Base-by-base conservation (phyloP, 2,888 invertebrate species). In the Dryobota labecula region DNA sequence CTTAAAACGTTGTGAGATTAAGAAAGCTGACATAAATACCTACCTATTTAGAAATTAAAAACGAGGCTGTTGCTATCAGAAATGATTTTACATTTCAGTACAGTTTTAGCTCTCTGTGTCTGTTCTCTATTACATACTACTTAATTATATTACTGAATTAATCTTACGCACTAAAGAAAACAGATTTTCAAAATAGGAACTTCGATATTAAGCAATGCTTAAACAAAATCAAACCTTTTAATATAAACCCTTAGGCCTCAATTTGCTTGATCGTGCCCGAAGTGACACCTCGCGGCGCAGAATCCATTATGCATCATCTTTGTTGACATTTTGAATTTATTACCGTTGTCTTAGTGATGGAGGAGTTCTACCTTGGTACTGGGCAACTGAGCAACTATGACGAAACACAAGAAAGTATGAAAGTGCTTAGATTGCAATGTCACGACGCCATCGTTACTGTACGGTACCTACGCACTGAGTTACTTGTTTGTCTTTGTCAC, bases 271-370 rank as follows among this genome's bases (percentile, higher is more conserved):
- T 82, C 65, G 70, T 69, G 63, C 43, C 73, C 27, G 62, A 88
- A 87, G 86, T 88, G 89, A 88, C 91, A 91, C 90, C 92, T 92
- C 82, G 85, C 87, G 89, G 93, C 92, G 84, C 87, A 85, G 87
- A 89, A 92, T 92, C 90, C 90, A 93, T 93, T 92, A 94, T 91
- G 90, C 91, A 93, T 93, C 92, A 93, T 94, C 91, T 92, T 90
- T 88, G 90, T 90, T 93, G 94, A 93, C 93, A 93, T 94, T 94
- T 92, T 90, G 90, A 93, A 94, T 95, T 93, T 94, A 94, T 94
- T 92, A 91, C 90, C 89, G 88, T 89, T 90, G 93, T 90, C 91
- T 88, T 86, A 85, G 89, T 94, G 93, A 94, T 91, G 89, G 90
- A 93, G 90, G 88, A 90, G 90, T 89, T 91, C 89, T 89, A 88